Conservation (phyloP, 1,140 invertebrate species). For the Atopsyche davidsoni region DNA sequence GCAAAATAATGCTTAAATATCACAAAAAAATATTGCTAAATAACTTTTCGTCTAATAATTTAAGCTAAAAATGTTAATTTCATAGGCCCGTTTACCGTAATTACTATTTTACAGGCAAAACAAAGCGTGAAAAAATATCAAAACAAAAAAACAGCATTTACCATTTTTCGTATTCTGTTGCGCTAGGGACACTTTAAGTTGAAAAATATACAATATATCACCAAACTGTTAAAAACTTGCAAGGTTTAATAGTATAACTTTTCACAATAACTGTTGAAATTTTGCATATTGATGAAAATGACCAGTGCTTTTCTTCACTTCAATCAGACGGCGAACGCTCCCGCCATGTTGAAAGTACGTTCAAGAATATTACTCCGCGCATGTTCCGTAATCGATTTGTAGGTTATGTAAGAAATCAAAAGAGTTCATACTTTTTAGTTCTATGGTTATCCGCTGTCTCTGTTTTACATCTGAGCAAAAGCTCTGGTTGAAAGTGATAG, state of each 20-base stretch:
- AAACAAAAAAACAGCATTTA: conserved; percentile 27
- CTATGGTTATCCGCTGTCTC: conserved; percentile 19
- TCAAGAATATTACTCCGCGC: conserved; percentile 22
- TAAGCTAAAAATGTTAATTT: too few relatives aligned
- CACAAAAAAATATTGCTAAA: too few relatives aligned
- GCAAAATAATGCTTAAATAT: too few relatives aligned
- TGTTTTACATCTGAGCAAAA: background rate
- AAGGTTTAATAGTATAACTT: too few relatives aligned
- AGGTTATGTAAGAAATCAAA: conserved; percentile 31
- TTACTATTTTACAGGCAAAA: too few relatives aligned
- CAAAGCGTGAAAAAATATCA: conserved; percentile 24
- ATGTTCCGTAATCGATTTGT: conserved; percentile 32
- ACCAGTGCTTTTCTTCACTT: conserved; percentile 28
- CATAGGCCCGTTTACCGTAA: too few relatives aligned
- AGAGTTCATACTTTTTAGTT: conserved; percentile 24
- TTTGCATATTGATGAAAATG: conserved; percentile 37
- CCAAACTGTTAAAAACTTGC: too few relatives aligned
- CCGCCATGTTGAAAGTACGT: conserved; percentile 39
- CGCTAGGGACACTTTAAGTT: conserved; percentile 21
- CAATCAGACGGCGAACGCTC: conserved; percentile 45
- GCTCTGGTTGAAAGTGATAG: background rate
- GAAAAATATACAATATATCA: conserved; percentile 30
- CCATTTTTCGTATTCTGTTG: conserved; percentile 21
- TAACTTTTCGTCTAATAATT: too few relatives aligned
- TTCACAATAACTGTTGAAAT: too few relatives aligned